phyloP scores from a whole-genome alignment of 2,888 invertebrate species.

The Spicauda simplicius region DNA sequence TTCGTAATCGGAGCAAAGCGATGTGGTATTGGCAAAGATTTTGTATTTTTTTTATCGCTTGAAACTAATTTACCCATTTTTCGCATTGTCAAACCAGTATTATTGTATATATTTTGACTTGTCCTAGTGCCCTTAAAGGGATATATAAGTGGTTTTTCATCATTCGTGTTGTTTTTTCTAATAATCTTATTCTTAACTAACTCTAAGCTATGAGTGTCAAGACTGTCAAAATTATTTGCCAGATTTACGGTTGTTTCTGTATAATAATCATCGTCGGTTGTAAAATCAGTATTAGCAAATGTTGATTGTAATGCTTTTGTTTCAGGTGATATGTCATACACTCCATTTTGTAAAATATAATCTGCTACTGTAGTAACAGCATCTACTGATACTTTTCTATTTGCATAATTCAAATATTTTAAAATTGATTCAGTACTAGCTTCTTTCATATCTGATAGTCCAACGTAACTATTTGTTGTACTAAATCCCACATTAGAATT shows the following conservation, averaged over 20 bases:
- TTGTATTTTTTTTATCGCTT: background rate
- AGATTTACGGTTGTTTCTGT: constrained; percentile 21
- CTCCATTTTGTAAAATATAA: constrained; percentile 9
- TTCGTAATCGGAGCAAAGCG: constrained; percentile 18
- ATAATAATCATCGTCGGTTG: constrained; percentile 27
- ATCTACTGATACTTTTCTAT: constrained; percentile 15
- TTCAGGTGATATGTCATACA: constrained; percentile 4
- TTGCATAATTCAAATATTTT: background rate
- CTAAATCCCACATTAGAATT: constrained; percentile 7
- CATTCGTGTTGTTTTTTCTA: constrained; percentile 15
- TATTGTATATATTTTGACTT: constrained; percentile 12
- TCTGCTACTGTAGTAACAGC: constrained; percentile 17
- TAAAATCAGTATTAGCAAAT: constrained; percentile 15
- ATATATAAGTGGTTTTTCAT: constrained; percentile 6
- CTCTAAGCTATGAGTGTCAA: constrained; percentile 43
- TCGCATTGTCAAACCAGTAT: constrained; percentile 17
- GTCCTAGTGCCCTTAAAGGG: constrained; percentile 3
- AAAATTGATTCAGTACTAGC: constrained; percentile 5
- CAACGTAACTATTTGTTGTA: background rate
- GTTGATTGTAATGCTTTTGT: background rate
- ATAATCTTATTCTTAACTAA: constrained; percentile 46
- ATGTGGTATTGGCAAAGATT: background rate
- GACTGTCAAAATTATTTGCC: constrained; percentile 36
- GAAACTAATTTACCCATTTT: constrained; percentile 33
- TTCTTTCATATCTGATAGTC: background rate